phyloP scores from a whole-genome alignment of 2,888 invertebrate species.

The Subacronicta megacephala region DNA sequence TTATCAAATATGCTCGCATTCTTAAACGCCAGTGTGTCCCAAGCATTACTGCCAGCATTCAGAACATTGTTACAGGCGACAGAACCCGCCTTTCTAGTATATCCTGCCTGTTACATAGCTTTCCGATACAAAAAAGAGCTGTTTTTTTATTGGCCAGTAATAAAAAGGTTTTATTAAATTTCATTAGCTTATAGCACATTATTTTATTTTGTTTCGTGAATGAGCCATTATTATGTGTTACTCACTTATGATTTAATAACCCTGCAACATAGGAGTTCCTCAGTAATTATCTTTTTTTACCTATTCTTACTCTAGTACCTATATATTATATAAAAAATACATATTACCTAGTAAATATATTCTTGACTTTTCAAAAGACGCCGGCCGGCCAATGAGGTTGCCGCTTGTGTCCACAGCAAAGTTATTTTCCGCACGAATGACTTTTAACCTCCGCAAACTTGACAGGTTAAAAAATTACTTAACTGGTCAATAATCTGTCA shows the following conservation, averaged over 20 bases:
- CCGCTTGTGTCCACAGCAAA: not conserved
- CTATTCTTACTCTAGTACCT: not conserved
- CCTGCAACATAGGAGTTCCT: not conserved
- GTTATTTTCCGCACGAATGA: conserved; percentile 36
- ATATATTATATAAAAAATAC: conserved; percentile 11
- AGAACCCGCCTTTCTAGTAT: not conserved
- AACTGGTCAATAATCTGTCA: not conserved
- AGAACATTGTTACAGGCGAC: conserved; percentile 1
- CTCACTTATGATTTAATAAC: not conserved
- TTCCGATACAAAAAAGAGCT: not conserved
- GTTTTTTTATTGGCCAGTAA: not conserved
- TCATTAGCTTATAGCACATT: conserved; percentile 3
- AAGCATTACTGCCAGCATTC: not conserved
- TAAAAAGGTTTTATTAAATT: conserved; percentile 3
- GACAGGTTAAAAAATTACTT: not conserved
- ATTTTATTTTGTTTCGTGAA: not conserved
- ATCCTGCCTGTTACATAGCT: not conserved
- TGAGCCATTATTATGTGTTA: not conserved
- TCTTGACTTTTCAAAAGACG: not conserved
- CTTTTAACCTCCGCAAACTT: not conserved
- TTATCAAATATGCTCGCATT: not conserved
- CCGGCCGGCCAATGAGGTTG: conserved; percentile 23
- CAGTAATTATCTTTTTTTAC: conserved; percentile 4
- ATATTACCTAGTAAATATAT: conserved; percentile 7
- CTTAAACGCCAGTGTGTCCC: conserved; percentile 16